Evolutionary conservation across 1,140 invertebrate species (phyloP), one percentile per base, ranked within the genome.

Genomic region (Lamellibrachia luymesi): DNA sequence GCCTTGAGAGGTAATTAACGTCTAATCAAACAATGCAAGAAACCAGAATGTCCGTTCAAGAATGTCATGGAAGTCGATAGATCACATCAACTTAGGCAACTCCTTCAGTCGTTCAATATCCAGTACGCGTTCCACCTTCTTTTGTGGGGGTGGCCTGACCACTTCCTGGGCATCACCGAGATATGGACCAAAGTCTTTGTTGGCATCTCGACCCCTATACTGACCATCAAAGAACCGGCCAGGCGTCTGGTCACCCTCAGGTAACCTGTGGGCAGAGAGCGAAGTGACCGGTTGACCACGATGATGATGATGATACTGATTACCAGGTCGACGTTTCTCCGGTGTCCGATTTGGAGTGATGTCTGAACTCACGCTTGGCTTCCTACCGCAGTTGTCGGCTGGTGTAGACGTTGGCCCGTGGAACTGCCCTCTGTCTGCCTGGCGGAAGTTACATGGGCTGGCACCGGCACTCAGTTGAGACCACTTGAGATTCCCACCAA

Each of bases 71-170:
- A 38, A 80, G 25, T 27, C 5, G n/a, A 51, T n/a, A 50, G 0
- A 51, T 92, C 51, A 93, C 64, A 93, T 89, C 92, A 93, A 51
- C 64, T 93, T 93, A 4, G 92, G 92, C 38, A 93, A n/a, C n/a
- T 93, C 49, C 51, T 51, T 80, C 7, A 93, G 89, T n/a, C 92
- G 17, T 22, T 93, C 92, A 13, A 93, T 93, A 49, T 93, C 92
- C 56, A 93, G 89, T 10, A 93, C 92, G 38, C 92, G 92, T 38
- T 64, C 89, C 17, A 80, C 64, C 64, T 80, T 80, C 64, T 22
- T 80, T 22, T 80, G 64, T 80, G 64, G 64, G 6, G 2, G 13
- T 8, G 64, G 64, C 8, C 89, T 90, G 89, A 90, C 89, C 17
- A n/a, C 91, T 51, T 91, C 91, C 2, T 27, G 91, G 1, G 91